Evolutionary conservation across 2,888 invertebrate species (phyloP).

Genomic region (Parthenolecanium corni): DNA sequence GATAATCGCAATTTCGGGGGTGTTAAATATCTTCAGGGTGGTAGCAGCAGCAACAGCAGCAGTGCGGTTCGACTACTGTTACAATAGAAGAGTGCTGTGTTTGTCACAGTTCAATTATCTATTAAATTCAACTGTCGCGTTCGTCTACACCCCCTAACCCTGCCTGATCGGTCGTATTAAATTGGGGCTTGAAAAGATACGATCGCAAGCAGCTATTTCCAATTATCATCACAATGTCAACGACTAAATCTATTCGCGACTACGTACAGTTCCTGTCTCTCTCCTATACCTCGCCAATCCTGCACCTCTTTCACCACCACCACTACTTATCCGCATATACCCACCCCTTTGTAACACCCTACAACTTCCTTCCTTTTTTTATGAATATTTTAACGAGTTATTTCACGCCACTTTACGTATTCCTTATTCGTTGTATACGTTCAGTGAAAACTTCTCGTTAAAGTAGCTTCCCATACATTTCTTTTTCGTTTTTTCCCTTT

Average conservation of each 20-base stretch:
- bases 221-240: constrained; percentile 29
- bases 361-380: constrained; percentile 11
- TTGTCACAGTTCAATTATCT: constrained; percentile 29
- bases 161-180: constrained; percentile 12
- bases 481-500: no score
- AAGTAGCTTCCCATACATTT: neutral
- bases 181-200: constrained; percentile 28
- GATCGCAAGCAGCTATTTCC: constrained; percentile 28
- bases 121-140: constrained; percentile 28
- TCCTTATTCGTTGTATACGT: constrained; percentile 4
- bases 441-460: neutral
- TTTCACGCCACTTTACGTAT: constrained; percentile 25
- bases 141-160: neutral
- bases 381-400: constrained; percentile 28
- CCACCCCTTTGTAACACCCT: constrained; percentile 5
- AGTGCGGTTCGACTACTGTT: constrained; percentile 9
- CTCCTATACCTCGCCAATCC: constrained; percentile 6
- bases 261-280: neutral
- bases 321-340: neutral
- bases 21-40: constrained; percentile 1
- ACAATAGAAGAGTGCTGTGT: constrained; percentile 19
- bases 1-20: neutral
- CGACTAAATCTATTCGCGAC: constrained; percentile 26
- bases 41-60: neutral
- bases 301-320: neutral